These are phyloP conservation scores for Pseudotriccus pelzelni DNA, from an alignment of 2,797 vertebrate species.

Conservation along the genomic window DNA sequence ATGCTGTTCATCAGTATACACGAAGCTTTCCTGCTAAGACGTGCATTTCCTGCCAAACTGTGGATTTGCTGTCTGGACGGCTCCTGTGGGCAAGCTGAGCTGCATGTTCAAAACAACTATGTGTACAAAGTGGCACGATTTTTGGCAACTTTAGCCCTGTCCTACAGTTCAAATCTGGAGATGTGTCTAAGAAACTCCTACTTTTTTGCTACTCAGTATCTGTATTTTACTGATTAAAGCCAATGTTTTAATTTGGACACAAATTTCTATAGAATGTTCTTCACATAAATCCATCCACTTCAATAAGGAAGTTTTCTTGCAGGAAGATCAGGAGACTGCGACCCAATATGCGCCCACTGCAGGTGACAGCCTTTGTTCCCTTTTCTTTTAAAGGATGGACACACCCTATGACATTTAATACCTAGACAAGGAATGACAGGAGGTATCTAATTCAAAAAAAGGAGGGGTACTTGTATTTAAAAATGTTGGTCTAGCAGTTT, in stretches of 20 bases:
- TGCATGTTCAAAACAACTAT: not conserved
- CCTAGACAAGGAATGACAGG: not conserved
- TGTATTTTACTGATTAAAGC: not conserved
- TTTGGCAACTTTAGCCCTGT: not conserved
- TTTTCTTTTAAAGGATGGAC: not conserved
- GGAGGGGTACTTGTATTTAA: not conserved
- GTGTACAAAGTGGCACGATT: fast-evolving
- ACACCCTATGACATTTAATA: not conserved
- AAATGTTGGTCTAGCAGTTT: not conserved
- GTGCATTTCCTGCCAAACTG: not conserved
- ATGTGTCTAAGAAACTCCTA: not conserved
- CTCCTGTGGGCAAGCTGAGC: not conserved
- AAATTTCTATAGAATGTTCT: not conserved
- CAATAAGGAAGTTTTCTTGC: not conserved
- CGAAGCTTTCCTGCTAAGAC: not conserved
- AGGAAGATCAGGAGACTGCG: not conserved
- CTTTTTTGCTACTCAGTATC: not conserved
- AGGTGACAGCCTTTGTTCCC: not conserved
- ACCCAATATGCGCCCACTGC: not conserved
- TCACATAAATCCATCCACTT: not conserved
- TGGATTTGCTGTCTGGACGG: not conserved
- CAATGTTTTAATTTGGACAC: not conserved
- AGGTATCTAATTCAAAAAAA: not conserved
- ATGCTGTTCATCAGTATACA: not conserved
- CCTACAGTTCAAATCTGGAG: not conserved